Percentiles rank a stretch among this genome's conserved stretches.
Conservation (phyloP, 2,888 invertebrate genomes). For the Volucella inflata region DNA sequence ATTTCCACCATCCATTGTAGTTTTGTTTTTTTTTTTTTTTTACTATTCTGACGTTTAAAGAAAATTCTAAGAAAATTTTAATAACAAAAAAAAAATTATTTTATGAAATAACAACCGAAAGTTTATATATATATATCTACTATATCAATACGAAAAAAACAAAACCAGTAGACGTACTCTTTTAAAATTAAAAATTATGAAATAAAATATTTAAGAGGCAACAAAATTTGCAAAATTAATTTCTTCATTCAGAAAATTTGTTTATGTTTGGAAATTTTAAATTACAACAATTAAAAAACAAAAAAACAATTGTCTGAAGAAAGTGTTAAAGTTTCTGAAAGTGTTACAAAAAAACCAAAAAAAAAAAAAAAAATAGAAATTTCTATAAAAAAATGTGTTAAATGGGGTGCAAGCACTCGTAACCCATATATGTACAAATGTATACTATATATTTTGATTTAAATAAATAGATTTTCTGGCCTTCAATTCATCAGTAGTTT, state of each 20-base stretch:
- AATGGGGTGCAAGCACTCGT: slow-evolving; percentile 25
- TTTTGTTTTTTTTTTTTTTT: slow-evolving; percentile 71
- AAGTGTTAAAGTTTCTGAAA: slow-evolving; percentile 20
- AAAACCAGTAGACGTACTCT: slow-evolving; percentile 57
- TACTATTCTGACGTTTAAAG: slow-evolving; percentile 27
- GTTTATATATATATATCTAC: slow-evolving; percentile 70
- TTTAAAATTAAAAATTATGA: slow-evolving; percentile 37
- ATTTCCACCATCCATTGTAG: slow-evolving; percentile 75
- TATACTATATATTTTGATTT: slow-evolving; percentile 8
- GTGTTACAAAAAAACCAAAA: slow-evolving; percentile 48
- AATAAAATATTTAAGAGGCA: slow-evolving; percentile 35
- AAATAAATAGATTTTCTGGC: no score
- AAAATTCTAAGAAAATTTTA: slow-evolving; percentile 36
- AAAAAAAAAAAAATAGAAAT: slow-evolving; percentile 25
- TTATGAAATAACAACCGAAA: slow-evolving; percentile 59
- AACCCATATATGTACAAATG: slow-evolving; percentile 1
- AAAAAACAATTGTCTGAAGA: not conserved
- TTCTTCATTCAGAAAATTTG: slow-evolving; percentile 25
- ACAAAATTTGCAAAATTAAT: slow-evolving; percentile 39
- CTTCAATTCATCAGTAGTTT: not conserved
- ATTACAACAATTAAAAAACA: slow-evolving; percentile 6
- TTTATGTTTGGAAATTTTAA: slow-evolving; percentile 37
- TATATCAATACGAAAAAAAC: slow-evolving; percentile 57
- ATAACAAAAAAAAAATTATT: slow-evolving; percentile 41
- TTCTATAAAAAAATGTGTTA: slow-evolving; percentile 41